Conservation (phyloP, 1,140 invertebrate genomes). For the Colletes gigas region DNA sequence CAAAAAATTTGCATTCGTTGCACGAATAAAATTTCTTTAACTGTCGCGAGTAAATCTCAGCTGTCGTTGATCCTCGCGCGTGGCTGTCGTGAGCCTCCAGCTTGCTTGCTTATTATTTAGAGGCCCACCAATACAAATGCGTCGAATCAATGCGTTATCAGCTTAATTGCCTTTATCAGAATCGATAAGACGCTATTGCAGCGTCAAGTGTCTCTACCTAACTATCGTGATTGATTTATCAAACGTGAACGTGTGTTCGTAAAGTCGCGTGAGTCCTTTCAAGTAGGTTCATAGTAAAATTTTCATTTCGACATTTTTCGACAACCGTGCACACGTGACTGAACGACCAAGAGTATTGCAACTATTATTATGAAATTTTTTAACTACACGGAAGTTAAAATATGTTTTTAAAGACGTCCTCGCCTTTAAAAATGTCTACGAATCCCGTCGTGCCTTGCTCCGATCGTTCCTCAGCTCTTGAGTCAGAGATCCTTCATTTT, state of each 20-base stretch:
- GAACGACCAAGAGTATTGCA: no score
- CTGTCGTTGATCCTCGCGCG: neutral
- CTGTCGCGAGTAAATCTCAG: neutral
- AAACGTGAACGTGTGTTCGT: neutral
- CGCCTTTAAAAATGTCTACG: no score
- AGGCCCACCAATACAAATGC: neutral
- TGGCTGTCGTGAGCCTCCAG: neutral
- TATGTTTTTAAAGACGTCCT: no score
- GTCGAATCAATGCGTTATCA: slow-evolving; percentile 12
- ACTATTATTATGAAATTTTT: no score
- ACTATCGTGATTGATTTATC: slow-evolving; percentile 23
- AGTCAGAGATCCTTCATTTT: no score
- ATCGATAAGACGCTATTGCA: slow-evolving; percentile 7
- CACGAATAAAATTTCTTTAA: no score
- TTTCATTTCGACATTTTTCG: neutral
- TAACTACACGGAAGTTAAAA: no score
- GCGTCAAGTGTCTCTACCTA: neutral
- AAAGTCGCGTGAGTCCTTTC: neutral
- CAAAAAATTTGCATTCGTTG: no score
- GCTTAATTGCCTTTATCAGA: slow-evolving; percentile 14
- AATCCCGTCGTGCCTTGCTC: no score
- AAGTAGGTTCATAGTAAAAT: slow-evolving; percentile 6
- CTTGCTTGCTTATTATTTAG: neutral
- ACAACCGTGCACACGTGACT: no score
- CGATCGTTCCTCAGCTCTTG: no score